Base-by-base conservation (phyloP, 2,113 vertebrate species). In the Charina bottae region DNA sequence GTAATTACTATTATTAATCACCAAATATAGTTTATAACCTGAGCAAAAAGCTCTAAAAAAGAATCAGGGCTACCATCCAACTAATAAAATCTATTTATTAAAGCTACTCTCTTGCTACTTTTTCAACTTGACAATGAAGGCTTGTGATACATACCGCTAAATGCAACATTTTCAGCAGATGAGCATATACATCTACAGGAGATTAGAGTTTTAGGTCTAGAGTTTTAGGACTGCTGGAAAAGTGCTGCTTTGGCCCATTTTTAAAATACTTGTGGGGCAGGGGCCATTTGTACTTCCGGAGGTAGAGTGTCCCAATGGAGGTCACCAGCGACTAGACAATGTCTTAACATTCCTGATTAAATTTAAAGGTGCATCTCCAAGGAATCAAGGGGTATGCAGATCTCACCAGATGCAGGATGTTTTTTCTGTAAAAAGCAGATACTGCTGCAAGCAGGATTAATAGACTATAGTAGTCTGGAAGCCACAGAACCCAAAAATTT, bases 1-100 rank as follows among this genome's bases (percentile, higher is more conserved):
- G 92, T 95, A 96, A 96, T 95, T 95, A 91, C 56, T 93, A 64
- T 56, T 23, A 95, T 95, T 95, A 96, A 97, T 96, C 95, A 96
- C 85, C 33, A 64, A 90, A 56, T 0, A 92, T 91, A n/a, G 59
- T 88, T 90, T 94, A 94, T 68, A 92, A 88, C 37, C 42, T 88
- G 60, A 85, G 6, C 33, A 37, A 23, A 89, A 78, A 9, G 3
- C 56, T 10, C 83, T 92, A 92, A 89, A 55, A 93, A 60, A 6
- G 91, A 92, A 94, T 88, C 86, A 93, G 33, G 87, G 89, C 0
- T 72, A 91, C 54, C 37, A 0, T 64, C 85, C 85, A 93, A 90
- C 86, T 86, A 1, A 85, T 26, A 72, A 92, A 89, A 68, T 21
- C 0, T 23, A 59, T 59, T 93, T 93, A 92, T 3, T 54, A 88